Evolutionary conservation across 1,140 invertebrate genomes (phyloP).

Genomic region (Solenopsis invicta): DNA sequence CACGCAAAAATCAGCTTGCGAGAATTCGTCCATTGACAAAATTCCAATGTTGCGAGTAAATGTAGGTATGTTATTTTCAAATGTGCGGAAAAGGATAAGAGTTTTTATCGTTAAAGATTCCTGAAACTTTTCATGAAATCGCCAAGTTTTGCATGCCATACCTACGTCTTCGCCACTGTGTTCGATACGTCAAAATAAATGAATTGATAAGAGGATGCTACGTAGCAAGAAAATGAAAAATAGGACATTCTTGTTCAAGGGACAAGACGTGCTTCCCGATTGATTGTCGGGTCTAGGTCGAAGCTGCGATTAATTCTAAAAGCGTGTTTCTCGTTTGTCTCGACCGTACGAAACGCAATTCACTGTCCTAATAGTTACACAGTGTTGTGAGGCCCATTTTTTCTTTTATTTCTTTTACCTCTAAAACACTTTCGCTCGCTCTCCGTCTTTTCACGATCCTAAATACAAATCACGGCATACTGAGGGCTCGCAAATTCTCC

Average conservation of each 20-base stretch:
- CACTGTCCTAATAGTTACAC: constrained; percentile 68
- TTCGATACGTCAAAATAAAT: background rate
- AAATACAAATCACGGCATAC: constrained; percentile 29
- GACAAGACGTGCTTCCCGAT: constrained; percentile 49
- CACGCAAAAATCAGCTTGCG: constrained; percentile 9
- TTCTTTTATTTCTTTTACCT: constrained; percentile 69
- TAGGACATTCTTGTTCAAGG: constrained; percentile 26
- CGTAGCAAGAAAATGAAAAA: constrained; percentile 15
- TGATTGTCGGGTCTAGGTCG: constrained; percentile 66
- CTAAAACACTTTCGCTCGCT: constrained; percentile 50
- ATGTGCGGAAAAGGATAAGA: background rate
- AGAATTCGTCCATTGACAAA: background rate
- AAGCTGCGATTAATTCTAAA: constrained; percentile 75
- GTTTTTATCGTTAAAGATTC: background rate
- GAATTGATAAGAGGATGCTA: background rate
- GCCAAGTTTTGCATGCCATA: background rate
- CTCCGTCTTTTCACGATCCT: constrained; percentile 11
- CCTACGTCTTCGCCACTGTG: background rate
- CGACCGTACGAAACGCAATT: constrained; percentile 55
- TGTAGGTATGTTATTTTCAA: background rate
- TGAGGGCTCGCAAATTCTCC: constrained; percentile 40
- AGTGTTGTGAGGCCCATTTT: constrained; percentile 62
- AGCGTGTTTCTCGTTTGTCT: constrained; percentile 69
- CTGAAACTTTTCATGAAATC: background rate
- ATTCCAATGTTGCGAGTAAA: background rate